Evolutionary conservation across 2,113 vertebrate species (phyloP), one percentile per base, ranked within the genome.

Genomic region (Odontesthes bonariensis): DNA sequence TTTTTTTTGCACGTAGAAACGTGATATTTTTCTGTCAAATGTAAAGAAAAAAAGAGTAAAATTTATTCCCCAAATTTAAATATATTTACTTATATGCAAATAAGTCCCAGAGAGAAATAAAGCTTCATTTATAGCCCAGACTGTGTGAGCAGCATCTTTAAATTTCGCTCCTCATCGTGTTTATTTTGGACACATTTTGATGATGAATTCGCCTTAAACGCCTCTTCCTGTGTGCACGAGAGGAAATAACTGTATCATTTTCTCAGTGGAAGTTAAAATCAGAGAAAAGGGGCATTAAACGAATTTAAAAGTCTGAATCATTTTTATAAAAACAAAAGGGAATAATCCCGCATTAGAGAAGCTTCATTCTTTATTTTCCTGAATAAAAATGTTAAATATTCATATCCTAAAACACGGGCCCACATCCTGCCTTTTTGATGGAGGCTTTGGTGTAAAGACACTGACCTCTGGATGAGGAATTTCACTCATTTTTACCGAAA

Each of bases 31-130:
- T 42, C 38, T 58, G 14, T 70, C 10, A 20, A n/a, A 57, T 63
- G 54, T 8, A 11, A 49, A 62, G 8, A 10, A 52, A 66, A 9
- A 11, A 52, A 63, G 46, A 11, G 0, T 9, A 27, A 10, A 1
- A 44, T 19, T 52, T n/a, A 35, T 73, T 17, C 0, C 4, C 1
- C 1, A 1, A 7, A 66, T 57, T 75, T 14, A 4, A 83, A 78
- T 62, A 47, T 60, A 78, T 86, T 73, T 73, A 74, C n/a, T 51
- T 83, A 77, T 88, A 89, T 89, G 90, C 88, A 90, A 90, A 91
- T 88, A 2, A 84, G 73, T 1, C 4, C 2, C 8, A 47, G 5
- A 23, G 8, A 42, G 22, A 52, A 44, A 49, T 20, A 23, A 5
- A 10, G 1, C 2, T 27, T 54, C 19, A 47, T 47, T 19, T 47